Percentiles rank a stretch among this genome's conserved stretches.
Conservation (phyloP, 2,888 invertebrate species). For the Vesta saturnalis region DNA sequence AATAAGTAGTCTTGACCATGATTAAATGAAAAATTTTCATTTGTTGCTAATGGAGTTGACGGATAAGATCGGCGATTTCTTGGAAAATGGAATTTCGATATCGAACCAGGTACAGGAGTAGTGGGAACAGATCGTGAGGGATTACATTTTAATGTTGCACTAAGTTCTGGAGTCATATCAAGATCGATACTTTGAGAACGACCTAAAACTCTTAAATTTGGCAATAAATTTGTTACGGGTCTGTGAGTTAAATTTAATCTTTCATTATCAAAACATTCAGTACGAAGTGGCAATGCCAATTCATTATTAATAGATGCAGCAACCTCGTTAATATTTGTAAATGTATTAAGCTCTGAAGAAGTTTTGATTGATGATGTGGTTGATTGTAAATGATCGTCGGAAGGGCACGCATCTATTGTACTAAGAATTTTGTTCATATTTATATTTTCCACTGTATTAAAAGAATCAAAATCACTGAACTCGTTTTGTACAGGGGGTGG, state of each 20-base stretch:
- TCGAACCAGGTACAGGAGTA: conserved; percentile 69
- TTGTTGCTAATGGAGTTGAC: conserved; percentile 72
- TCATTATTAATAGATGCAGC: conserved; percentile 13
- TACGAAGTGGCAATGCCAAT: conserved; percentile 39
- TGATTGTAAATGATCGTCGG: conserved; percentile 25
- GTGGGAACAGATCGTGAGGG: conserved; percentile 76
- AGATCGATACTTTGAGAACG: conserved; percentile 45
- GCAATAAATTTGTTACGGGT: conserved; percentile 16
- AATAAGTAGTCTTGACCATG: conserved; percentile 59
- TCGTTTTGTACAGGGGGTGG: conserved; percentile 71
- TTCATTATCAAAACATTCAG: conserved; percentile 42
- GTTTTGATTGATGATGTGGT: conserved; percentile 52
- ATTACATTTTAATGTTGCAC: conserved; percentile 48
- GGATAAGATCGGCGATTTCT: conserved; percentile 73
- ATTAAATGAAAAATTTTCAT: conserved; percentile 56
- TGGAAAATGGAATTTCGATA: conserved; percentile 60
- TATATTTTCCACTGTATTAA: conserved; percentile 70
- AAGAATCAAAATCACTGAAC: conserved; percentile 75
- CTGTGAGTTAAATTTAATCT: conserved; percentile 23
- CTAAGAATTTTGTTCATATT: conserved; percentile 74
- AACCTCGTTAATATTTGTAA: conserved; percentile 13
- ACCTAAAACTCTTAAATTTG: conserved; percentile 26
- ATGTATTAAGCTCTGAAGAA: conserved; percentile 12
- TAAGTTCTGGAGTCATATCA: conserved; percentile 45
- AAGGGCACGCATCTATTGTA: conserved; percentile 64